Percentiles rank a stretch among this genome's conserved stretches.
These are phyloP conservation scores for Drosophila tristis DNA, from an alignment of 1,140 invertebrate species.

Conservation along the genomic window DNA sequence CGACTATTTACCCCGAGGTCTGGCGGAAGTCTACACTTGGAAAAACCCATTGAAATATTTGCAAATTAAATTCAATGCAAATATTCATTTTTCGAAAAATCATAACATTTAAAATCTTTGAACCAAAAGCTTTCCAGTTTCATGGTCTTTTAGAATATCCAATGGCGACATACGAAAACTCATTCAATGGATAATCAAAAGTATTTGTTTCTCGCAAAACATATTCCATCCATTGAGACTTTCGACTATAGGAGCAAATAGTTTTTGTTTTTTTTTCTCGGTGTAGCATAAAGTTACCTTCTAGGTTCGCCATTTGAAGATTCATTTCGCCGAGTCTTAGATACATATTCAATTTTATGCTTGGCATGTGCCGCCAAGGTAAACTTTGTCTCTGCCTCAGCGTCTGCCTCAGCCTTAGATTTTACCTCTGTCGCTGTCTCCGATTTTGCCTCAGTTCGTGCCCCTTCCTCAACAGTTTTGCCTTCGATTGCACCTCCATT, in stretches of 20 bases:
- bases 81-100: too few relatives aligned
- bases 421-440: background rate
- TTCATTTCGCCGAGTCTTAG: slow-evolving; percentile 64
- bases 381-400: slow-evolving; percentile 55
- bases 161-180: too few relatives aligned
- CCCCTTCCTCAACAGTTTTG: background rate
- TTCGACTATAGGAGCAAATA: too few relatives aligned
- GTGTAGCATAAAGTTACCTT: slow-evolving; percentile 69
- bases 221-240: too few relatives aligned
- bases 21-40: slow-evolving; percentile 3
- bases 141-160: too few relatives aligned
- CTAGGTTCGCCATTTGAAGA: slow-evolving; percentile 52
- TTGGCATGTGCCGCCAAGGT: slow-evolving; percentile 78
- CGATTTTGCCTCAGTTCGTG: background rate
- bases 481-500: slow-evolving; percentile 8
- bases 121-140: too few relatives aligned
- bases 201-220: too few relatives aligned
- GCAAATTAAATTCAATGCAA: too few relatives aligned
- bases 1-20: slow-evolving; percentile 46
- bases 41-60: too few relatives aligned
- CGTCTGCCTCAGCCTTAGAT: slow-evolving; percentile 31
- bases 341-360: slow-evolving; percentile 82
- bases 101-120: too few relatives aligned
- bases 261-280: too few relatives aligned
- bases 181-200: too few relatives aligned